Conservation (phyloP, 2,797 vertebrate genomes). For the Leucoraja ocellata region DNA sequence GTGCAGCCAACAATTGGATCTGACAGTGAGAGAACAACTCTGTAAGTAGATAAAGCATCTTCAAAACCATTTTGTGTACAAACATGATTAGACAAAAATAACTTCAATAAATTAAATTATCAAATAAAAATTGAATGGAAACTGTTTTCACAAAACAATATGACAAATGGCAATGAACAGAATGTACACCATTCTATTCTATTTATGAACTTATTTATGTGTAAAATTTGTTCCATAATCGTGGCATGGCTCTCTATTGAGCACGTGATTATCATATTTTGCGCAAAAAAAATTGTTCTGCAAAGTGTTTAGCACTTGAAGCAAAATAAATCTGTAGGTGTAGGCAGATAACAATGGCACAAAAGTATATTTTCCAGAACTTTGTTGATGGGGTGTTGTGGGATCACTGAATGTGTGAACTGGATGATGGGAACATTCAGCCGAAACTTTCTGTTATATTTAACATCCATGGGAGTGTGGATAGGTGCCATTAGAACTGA, state of each 20-base stretch:
- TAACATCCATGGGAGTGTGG: too few species aligned
- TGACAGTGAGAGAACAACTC: background rate
- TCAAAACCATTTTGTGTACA: background rate
- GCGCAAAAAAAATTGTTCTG: background rate
- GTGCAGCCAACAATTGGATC: background rate
- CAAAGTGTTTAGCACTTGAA: background rate
- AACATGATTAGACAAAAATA: background rate
- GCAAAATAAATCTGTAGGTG: background rate
- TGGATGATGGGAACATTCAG: too few species aligned
- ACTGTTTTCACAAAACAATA: background rate
- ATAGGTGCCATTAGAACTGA: too few species aligned
- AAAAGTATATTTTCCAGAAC: too few species aligned
- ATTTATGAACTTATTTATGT: background rate
- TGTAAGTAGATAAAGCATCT: background rate
- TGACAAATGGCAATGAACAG: background rate
- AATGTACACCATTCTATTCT: background rate
- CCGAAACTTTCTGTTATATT: too few species aligned
- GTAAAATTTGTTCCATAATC: background rate
- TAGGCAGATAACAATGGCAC: too few species aligned
- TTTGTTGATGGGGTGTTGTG: too few species aligned
- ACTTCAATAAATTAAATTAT: conserved; percentile 6
- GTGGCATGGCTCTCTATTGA: background rate
- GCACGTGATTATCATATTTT: background rate
- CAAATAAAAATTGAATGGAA: background rate
- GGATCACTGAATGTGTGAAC: too few species aligned